Evolutionary conservation across 2,888 invertebrate species (phyloP).

Genomic region (Nomada lathburiana): DNA sequence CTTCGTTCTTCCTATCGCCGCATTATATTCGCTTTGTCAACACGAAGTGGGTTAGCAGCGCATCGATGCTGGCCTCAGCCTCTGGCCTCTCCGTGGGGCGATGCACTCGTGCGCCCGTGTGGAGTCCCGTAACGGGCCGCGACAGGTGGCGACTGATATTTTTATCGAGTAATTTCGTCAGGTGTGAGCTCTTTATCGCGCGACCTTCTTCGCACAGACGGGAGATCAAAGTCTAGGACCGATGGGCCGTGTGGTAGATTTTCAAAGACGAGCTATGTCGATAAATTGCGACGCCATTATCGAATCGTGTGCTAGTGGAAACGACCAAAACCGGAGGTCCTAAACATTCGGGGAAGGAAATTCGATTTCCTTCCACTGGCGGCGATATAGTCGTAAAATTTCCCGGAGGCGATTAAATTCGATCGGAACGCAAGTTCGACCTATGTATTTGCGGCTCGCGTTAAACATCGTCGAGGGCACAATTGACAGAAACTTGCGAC

Average conservation of each 20-base stretch:
- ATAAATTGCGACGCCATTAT: conserved; percentile 9
- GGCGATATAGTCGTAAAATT: conserved; percentile 4
- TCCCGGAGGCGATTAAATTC: conserved; percentile 48
- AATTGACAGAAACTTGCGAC: background rate
- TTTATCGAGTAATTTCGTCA: conserved; percentile 32
- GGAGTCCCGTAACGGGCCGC: conserved; percentile 27
- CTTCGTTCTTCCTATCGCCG: conserved; percentile 58
- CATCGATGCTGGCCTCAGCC: conserved; percentile 56
- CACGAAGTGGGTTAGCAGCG: conserved; percentile 63
- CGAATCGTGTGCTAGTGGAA: background rate
- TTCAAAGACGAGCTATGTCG: background rate
- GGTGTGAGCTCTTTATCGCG: no score
- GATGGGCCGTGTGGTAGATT: background rate
- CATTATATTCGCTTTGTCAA: conserved; percentile 71
- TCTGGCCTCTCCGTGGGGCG: conserved; percentile 32
- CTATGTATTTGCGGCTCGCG: conserved; percentile 18
- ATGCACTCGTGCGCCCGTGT: conserved; percentile 18
- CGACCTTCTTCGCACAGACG: background rate
- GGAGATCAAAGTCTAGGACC: conserved; percentile 19
- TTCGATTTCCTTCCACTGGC: background rate
- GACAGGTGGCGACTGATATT: conserved; percentile 52
- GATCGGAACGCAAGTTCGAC: conserved; percentile 35
- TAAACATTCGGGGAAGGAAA: background rate
- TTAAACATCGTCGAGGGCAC: no score
- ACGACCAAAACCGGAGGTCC: background rate